phyloP scores from a whole-genome alignment of 2,797 vertebrate genomes.

The Echiichthys vipera region DNA sequence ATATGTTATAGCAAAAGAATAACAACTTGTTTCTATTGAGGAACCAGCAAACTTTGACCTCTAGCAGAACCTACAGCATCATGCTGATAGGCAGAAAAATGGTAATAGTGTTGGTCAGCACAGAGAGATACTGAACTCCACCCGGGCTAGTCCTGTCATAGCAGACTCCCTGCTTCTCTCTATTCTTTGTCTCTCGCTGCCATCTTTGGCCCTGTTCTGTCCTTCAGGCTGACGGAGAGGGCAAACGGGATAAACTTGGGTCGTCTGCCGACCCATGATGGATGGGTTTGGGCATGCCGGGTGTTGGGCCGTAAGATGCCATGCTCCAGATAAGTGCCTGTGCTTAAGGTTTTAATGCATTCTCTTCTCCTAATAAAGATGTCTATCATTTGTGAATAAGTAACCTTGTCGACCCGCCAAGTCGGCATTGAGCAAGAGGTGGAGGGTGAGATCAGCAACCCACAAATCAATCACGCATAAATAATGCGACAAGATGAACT shows the following conservation, averaged over 20 bases:
- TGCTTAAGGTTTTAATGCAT: constrained; percentile 75
- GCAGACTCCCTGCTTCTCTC: constrained; percentile 12
- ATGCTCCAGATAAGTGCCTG: constrained; percentile 70
- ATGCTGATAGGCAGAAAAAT: constrained; percentile 26
- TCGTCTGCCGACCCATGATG: constrained; percentile 60
- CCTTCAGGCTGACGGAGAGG: constrained; percentile 75
- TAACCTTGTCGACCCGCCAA: constrained; percentile 72
- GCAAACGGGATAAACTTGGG: constrained; percentile 61
- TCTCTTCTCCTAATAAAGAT: constrained; percentile 79
- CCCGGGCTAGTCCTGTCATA: constrained; percentile 6
- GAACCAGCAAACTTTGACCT: constrained; percentile 30
- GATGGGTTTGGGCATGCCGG: constrained; percentile 62
- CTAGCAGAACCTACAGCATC: background rate
- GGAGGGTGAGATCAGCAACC: constrained; percentile 63
- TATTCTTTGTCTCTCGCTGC: constrained; percentile 18
- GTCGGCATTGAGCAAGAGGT: constrained; percentile 50
- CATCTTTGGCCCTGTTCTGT: constrained; percentile 40
- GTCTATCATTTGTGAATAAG: constrained; percentile 80
- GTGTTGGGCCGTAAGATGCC: constrained; percentile 54
- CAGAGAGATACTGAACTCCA: constrained; percentile 14
- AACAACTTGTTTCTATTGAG: background rate
- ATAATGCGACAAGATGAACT: constrained; percentile 75
- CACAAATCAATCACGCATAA: constrained; percentile 82
- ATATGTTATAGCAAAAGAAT: background rate
- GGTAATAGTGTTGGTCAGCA: constrained; percentile 14